These are phyloP conservation scores for Zygothrica quintamaculata DNA, from an alignment of 2,888 invertebrate genomes.

Conservation along the genomic window DNA sequence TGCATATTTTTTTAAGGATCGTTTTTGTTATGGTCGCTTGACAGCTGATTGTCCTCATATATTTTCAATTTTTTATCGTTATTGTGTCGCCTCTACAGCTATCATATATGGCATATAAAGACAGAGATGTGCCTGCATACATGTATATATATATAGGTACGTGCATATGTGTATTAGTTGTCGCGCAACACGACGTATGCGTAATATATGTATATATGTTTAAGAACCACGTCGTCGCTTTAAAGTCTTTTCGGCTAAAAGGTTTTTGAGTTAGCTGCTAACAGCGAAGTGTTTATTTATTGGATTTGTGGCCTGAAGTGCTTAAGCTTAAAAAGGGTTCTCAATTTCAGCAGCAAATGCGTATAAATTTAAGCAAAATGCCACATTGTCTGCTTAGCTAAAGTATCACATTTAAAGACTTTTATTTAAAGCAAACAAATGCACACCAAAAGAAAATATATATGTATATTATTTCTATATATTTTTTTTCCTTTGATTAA, in stretches of 20 bases:
- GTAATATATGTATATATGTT: slow-evolving; percentile 71
- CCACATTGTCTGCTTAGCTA: too few species aligned
- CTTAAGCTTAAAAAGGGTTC: slow-evolving; percentile 37
- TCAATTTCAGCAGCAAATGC: slow-evolving; percentile 1
- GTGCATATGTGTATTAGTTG: slow-evolving; percentile 6
- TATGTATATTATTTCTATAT: too few species aligned
- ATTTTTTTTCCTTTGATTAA: too few species aligned
- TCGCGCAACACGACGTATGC: slow-evolving; percentile 54
- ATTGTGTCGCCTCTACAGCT: slow-evolving; percentile 35
- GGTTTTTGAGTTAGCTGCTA: slow-evolving; percentile 31
- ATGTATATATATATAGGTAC: not conserved
- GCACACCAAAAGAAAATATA: too few species aligned
- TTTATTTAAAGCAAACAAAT: too few species aligned
- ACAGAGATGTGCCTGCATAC: not conserved
- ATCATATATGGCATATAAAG: slow-evolving; percentile 26
- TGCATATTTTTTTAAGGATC: slow-evolving; percentile 28
- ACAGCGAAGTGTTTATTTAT: slow-evolving; percentile 18
- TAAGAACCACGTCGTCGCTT: slow-evolving; percentile 41
- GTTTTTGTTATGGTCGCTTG: slow-evolving; percentile 19
- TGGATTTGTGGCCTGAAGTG: slow-evolving; percentile 30
- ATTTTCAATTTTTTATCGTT: slow-evolving; percentile 63
- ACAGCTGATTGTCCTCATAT: slow-evolving; percentile 49
- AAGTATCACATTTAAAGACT: too few species aligned
- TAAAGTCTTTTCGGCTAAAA: slow-evolving; percentile 41
- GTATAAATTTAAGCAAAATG: slow-evolving; percentile 19